phyloP scores from a whole-genome alignment of 2,113 vertebrate species.

The Colistium nudipinnis region DNA sequence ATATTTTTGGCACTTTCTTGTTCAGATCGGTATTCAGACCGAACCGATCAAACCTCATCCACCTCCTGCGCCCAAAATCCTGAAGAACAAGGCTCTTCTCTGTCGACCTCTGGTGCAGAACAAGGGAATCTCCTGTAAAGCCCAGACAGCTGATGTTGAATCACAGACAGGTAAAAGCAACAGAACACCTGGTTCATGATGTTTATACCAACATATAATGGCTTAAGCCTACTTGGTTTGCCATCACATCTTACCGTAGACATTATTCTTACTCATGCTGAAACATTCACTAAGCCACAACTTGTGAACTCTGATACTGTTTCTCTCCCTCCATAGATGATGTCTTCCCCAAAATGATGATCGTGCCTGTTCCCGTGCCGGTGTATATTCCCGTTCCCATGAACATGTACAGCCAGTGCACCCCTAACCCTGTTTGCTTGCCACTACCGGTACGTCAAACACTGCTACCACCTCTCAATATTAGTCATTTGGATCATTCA shows the following conservation, averaged over 20 bases:
- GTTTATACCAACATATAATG: too few species aligned
- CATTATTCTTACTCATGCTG: too few species aligned
- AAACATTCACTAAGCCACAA: background rate
- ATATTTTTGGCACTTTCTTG: background rate
- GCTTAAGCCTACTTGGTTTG: too few species aligned
- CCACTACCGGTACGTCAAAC: slow-evolving; percentile 89
- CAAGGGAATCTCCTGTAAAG: slow-evolving; percentile 94
- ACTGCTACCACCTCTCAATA: background rate
- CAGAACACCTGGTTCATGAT: too few species aligned
- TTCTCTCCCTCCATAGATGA: slow-evolving; percentile 55
- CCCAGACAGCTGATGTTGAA: slow-evolving; percentile 87
- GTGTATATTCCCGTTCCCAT: slow-evolving; percentile 94
- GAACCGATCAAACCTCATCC: slow-evolving; percentile 82
- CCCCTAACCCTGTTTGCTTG: slow-evolving; percentile 88
- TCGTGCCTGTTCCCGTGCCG: slow-evolving; percentile 93
- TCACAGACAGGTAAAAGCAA: slow-evolving; percentile 88
- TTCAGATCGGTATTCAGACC: slow-evolving; percentile 90
- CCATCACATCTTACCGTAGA: too few species aligned
- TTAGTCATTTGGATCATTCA: too few species aligned
- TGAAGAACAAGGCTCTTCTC: slow-evolving; percentile 97
- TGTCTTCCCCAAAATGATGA: slow-evolving; percentile 79
- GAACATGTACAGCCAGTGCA: slow-evolving; percentile 93
- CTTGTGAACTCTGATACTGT: background rate
- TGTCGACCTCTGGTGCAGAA: slow-evolving; percentile 95
- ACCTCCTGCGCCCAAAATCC: slow-evolving; percentile 80